phyloP scores from a whole-genome alignment of 64 coral and sea anemone genomes.

The Stichodactyla helianthus region DNA sequence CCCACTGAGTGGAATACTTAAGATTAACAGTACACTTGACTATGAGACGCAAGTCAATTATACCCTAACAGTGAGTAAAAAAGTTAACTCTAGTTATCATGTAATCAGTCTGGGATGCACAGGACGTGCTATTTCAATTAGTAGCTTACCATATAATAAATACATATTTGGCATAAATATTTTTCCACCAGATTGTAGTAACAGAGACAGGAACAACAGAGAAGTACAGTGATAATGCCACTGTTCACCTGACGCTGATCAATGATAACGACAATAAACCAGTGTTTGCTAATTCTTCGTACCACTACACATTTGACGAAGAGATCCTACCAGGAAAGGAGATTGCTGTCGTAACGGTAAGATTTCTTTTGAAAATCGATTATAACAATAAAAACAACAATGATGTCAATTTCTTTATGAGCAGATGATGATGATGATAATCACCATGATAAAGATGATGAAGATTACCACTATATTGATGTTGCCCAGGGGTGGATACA shows the following conservation, averaged over 20 bases:
- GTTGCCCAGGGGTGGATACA: no score
- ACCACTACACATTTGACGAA: slow-evolving; percentile 81
- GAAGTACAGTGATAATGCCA: slow-evolving; percentile 52
- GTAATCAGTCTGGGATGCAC: not conserved
- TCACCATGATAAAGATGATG: no score
- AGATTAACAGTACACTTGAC: slow-evolving; percentile 65
- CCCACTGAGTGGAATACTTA: slow-evolving; percentile 48
- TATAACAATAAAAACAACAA: not conserved
- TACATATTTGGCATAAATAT: not conserved
- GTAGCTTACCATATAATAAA: no score
- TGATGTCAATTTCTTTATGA: no score
- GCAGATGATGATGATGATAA: no score
- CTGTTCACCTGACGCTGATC: slow-evolving; percentile 44
- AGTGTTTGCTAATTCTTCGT: slow-evolving; percentile 38
- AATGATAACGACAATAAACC: slow-evolving; percentile 88
- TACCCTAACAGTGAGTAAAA: slow-evolving; percentile 64
- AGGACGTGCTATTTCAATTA: no score
- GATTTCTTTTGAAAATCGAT: not conserved
- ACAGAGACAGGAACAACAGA: slow-evolving; percentile 75
- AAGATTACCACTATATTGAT: no score
- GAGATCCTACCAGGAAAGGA: slow-evolving; percentile 50
- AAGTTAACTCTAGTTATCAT: not conserved
- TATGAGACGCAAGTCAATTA: slow-evolving; percentile 74
- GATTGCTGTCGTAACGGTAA: slow-evolving; percentile 69
- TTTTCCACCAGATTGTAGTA: slow-evolving; percentile 48